A percentile compares a stretch with the other conserved stretches of the same genome.
Evolutionary conservation across 2,888 invertebrate species (phyloP).

Genomic region (Neoaliturus tenellus): DNA sequence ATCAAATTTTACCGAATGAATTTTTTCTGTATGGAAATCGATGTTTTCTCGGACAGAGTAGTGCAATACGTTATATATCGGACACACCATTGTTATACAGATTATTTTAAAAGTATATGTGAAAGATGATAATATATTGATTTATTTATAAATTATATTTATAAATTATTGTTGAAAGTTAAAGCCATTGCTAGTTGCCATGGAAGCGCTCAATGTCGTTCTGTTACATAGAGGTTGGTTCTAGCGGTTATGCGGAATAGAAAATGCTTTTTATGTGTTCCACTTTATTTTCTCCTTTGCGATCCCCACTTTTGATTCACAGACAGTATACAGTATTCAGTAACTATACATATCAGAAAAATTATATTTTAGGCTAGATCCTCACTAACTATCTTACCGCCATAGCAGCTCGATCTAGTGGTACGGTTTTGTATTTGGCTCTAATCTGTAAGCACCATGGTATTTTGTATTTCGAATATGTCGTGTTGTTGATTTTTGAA

Average conservation of each 20-base stretch:
- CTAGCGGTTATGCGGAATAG: slow-evolving; percentile 16
- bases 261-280: neutral
- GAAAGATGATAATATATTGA: slow-evolving; percentile 47
- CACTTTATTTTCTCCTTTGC: neutral
- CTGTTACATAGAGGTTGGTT: slow-evolving; percentile 43
- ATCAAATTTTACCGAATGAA: slow-evolving; percentile 33
- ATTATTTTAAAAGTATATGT: slow-evolving; percentile 48
- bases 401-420: slow-evolving; percentile 25
- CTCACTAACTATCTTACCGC: neutral
- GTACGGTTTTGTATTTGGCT: slow-evolving; percentile 15
- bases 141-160: slow-evolving; percentile 53
- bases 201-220: slow-evolving; percentile 30
- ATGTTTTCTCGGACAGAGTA: slow-evolving; percentile 24
- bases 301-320: neutral
- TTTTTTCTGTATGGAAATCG: slow-evolving; percentile 40
- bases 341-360: slow-evolving; percentile 51
- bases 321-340: slow-evolving; percentile 44
- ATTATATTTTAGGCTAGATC: slow-evolving; percentile 44
- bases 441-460: slow-evolving; percentile 13
- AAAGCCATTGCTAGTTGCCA: slow-evolving; percentile 51
- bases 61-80: slow-evolving; percentile 43
- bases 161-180: slow-evolving; percentile 51
- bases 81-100: slow-evolving; percentile 35
- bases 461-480: slow-evolving; percentile 27
- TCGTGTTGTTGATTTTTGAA: slow-evolving; percentile 48